Evolutionary conservation across 1,140 invertebrate species (phyloP).

Genomic region (Calliphora vicina): DNA sequence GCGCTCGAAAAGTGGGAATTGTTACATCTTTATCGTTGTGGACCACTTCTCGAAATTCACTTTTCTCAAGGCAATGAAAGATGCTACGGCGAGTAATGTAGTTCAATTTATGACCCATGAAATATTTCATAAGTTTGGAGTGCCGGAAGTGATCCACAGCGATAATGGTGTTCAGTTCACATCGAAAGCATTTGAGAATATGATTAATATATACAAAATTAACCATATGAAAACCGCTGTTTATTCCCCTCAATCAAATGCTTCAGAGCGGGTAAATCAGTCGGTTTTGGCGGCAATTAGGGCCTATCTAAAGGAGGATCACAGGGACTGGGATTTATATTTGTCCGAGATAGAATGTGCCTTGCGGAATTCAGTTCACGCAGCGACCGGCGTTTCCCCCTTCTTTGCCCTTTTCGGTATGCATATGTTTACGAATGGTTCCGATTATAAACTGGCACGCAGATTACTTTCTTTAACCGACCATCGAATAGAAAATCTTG

Average conservation of each 20-base stretch:
- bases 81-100: not conserved
- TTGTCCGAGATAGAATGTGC: not conserved
- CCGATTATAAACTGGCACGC: not conserved
- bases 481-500: not conserved
- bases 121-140: slow-evolving; percentile 4
- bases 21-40: slow-evolving; percentile 28
- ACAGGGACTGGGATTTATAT: slow-evolving; percentile 14
- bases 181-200: not conserved
- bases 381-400: not conserved
- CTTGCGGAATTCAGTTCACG: not conserved
- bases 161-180: slow-evolving; percentile 17
- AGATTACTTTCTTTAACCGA: not conserved
- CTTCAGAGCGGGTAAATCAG: not conserved
- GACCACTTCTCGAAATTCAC: slow-evolving; percentile 32
- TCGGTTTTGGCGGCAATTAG: not conserved
- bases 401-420: not conserved
- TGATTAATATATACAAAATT: not conserved
- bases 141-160: not conserved
- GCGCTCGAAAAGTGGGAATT: slow-evolving; percentile 18
- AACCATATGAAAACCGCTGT: not conserved
- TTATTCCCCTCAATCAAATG: not conserved
- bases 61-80: not conserved
- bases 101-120: not conserved
- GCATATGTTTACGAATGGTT: not conserved
- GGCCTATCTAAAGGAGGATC: not conserved